Base-by-base conservation (phyloP, 2,113 vertebrate genomes). In the Pungitius pungitius region DNA sequence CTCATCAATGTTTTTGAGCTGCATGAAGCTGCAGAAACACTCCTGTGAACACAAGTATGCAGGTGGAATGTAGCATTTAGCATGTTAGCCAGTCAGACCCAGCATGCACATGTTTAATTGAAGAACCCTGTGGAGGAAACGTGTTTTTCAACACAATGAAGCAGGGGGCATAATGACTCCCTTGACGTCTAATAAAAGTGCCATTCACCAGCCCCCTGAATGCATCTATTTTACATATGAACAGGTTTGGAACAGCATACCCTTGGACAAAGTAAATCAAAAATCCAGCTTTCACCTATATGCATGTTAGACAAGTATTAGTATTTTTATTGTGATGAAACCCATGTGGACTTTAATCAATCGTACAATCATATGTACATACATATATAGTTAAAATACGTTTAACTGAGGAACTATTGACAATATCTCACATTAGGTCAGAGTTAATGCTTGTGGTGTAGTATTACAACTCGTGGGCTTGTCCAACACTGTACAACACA, bases 381-480 rank as follows among this genome's bases (percentile, higher is more conserved):
- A n/a, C n/a, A n/a, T n/a, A n/a, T n/a, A 6, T 30, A 5, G 30
- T 30, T 30, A 30, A 3, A 30, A 2, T 30, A 30, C 30, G 30
- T 3, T 30, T 30, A 30, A 39, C 49, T 9, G 3, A 22, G 37
- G 26, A 20, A 14, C 33, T 69, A 22, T 18, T 70, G 55, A 42
- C 47, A n/a, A n/a, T 47, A 42, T 22, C 10, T 60, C 9, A 27
- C 15, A 35, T 63, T 64, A 35, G 78, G 47, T 69, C 13, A 39
- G 33, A 47, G 66, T 22, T 45, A 59, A 64, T 14, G 15, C 33
- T 33, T 22, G 35, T 18, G 52, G 15, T 33, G 35, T 58, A 18
- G 17, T 43, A 22, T 71, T 67, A 54, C 72, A 62, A 52, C 57
- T 70, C 24, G 55, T 24, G 12, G 12, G 18, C 51, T 49, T 37